Evolutionary conservation across 1,140 invertebrate species (phyloP).

Genomic region (Metopolophium dirhodum): DNA sequence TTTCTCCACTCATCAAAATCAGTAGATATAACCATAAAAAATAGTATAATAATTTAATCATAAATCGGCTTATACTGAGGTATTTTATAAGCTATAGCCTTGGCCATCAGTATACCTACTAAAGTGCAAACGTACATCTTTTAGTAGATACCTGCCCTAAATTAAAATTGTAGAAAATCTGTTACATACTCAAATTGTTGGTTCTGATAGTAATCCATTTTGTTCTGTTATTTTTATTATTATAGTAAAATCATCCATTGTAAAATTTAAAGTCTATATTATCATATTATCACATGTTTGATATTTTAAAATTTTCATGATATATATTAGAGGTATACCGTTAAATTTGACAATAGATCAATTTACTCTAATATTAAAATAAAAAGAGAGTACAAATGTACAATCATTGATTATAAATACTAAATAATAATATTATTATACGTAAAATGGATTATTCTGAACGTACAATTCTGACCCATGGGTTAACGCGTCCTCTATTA

Average conservation of each 20-base stretch:
- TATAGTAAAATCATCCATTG: not conserved
- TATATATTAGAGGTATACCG: no score
- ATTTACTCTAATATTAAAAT: not conserved
- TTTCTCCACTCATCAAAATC: not conserved
- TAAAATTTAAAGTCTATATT: not conserved
- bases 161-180: not conserved
- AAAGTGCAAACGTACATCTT: not conserved
- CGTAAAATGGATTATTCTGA: no score
- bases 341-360: no score
- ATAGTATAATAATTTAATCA: not conserved
- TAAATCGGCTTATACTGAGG: not conserved
- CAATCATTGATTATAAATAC: no score
- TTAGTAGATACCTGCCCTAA: not conserved
- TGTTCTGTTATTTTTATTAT: not conserved
- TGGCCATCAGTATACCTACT: no score
- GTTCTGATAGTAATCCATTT: no score
- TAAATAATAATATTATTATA: no score
- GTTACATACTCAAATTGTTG: not conserved
- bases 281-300: no score
- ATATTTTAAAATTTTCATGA: no score
- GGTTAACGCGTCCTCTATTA: no score
- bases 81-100: not conserved
- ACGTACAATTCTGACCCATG: no score
- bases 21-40: not conserved
- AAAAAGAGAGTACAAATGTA: no score